phyloP scores from a whole-genome alignment of 2,113 vertebrate genomes.

The Pelusios castaneus region DNA sequence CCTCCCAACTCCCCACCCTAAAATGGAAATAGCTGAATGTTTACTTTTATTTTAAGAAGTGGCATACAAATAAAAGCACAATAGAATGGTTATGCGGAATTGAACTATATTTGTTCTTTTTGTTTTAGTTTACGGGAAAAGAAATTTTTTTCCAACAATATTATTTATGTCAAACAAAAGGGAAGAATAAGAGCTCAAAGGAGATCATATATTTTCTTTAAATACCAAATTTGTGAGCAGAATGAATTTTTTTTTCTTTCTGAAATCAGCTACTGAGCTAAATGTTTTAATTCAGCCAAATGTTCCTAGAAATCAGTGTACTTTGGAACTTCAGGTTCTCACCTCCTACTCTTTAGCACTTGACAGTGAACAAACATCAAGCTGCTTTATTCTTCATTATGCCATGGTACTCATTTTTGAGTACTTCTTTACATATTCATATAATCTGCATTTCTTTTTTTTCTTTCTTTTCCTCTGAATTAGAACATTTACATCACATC shows the following conservation, averaged over 20 bases:
- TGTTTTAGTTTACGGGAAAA: background rate
- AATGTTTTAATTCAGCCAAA: background rate
- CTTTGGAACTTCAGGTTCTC: background rate
- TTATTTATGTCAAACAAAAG: background rate
- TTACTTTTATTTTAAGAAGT: background rate
- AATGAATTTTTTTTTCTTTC: background rate
- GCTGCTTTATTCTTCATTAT: background rate
- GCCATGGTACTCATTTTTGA: background rate
- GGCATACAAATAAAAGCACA: background rate
- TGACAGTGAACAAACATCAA: background rate
- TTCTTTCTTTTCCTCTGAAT: background rate
- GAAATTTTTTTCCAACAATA: background rate
- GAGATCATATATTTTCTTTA: background rate
- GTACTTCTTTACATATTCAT: background rate
- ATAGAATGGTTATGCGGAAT: background rate
- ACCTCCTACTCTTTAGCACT: background rate
- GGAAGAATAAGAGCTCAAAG: background rate
- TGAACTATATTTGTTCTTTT: background rate
- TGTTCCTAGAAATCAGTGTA: rapidly evolving
- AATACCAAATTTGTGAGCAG: background rate
- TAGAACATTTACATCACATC: background rate
- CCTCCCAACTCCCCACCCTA: no score
- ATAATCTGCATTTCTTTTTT: background rate
- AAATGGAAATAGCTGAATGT: background rate
- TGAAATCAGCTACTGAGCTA: background rate